A percentile compares a stretch with the other conserved stretches of the same genome.
Evolutionary conservation across 2,888 invertebrate species (phyloP).

Genomic region (Morpho helenor): DNA sequence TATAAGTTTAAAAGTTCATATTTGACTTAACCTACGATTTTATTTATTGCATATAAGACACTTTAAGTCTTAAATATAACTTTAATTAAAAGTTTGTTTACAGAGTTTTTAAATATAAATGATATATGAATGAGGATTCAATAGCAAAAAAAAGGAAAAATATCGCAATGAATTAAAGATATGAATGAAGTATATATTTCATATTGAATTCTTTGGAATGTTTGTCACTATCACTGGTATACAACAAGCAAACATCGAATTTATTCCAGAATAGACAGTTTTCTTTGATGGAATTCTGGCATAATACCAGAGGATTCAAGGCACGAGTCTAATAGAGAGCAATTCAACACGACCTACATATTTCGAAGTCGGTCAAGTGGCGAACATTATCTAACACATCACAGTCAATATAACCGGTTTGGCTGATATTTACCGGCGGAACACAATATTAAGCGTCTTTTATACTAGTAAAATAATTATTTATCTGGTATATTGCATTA

Average conservation of each 20-base stretch:
- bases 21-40: background rate
- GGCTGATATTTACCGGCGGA: slow-evolving; percentile 17
- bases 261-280: background rate
- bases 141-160: slow-evolving; percentile 3
- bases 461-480: background rate
- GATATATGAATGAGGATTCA: too few relatives aligned
- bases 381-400: slow-evolving; percentile 27
- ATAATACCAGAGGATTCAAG: background rate
- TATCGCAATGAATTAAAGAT: slow-evolving; percentile 7
- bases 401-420: slow-evolving; percentile 28
- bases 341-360: background rate
- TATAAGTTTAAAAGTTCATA: background rate
- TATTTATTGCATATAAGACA: background rate
- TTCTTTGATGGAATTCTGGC: background rate
- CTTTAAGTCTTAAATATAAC: too few relatives aligned
- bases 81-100: too few relatives aligned
- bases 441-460: background rate
- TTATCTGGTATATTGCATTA: too few relatives aligned
- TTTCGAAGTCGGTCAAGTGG: slow-evolving; percentile 15
- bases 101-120: too few relatives aligned
- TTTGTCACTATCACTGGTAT: slow-evolving; percentile 10
- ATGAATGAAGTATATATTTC: slow-evolving; percentile 8
- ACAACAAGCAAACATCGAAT: background rate
- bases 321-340: slow-evolving; percentile 12
- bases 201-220: slow-evolving; percentile 11